Evolutionary conservation across 2,888 invertebrate genomes (phyloP), one percentile per base, ranked within the genome.

Genomic region (Spodoptera exigua): DNA sequence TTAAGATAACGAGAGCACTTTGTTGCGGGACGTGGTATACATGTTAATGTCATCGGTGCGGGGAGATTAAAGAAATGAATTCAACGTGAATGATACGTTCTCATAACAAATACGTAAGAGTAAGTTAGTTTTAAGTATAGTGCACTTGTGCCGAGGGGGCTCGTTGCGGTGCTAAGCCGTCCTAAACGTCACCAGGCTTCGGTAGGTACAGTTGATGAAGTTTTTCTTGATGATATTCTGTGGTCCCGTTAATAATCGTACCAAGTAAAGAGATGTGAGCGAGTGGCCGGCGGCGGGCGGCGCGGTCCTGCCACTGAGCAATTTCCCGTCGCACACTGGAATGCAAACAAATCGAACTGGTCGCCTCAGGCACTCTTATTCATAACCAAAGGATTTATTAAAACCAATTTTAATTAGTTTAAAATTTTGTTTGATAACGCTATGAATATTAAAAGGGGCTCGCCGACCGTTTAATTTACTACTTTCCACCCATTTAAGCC

Each of bases 371-470:
- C 81, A 55, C 61, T 79, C 70, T 63, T 70, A 77, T 79, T 78
- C 79, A 78, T 80, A 79, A 78, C 77, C 79, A 79, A 27, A 79
- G 80, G 82, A 85, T 84, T 85, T 89, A 88, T 88, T 86, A 87
- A 86, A 80, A 88, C 89, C 88, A 88, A 80, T 91, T 91, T 92
- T 92, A 92, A 92, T 93, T 92, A 89, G 90, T 92, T 92, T 89
- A 89, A 88, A 89, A 90, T 89, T 90, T 91, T 90, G 90, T 91
- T 90, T 89, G 90, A 90, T 87, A 90, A 89, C 86, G 89, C 90
- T 90, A 92, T 92, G 93, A 92, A 92, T 92, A 93, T 92, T 91
- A 91, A 90, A 90, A 85, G 86, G 80, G 83, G 83, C 87, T 85
- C 86, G 87, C 87, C 87, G 89, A 82, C 88, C 88, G 86, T 89